phyloP scores from a whole-genome alignment of 2,888 invertebrate genomes.

The Aleiodes testaceus region DNA sequence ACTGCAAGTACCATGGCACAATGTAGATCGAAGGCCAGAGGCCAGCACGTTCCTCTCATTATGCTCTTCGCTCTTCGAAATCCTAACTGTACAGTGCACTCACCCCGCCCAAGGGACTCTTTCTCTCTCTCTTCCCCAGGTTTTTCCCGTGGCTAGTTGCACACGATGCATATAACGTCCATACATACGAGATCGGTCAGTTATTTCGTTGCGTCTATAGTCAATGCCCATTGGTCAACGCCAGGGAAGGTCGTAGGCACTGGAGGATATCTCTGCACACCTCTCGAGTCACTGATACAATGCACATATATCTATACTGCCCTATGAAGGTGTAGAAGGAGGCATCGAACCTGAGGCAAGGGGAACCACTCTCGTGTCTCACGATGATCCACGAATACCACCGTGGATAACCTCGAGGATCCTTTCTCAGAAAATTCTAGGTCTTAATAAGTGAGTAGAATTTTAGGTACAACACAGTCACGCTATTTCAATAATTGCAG shows the following conservation, averaged over 20 bases:
- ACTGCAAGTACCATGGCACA: conserved; percentile 26
- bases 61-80: conserved; percentile 62
- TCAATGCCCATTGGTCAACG: conserved; percentile 16
- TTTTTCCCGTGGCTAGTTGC: conserved; percentile 1
- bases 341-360: not conserved
- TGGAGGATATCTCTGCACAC: conserved; percentile 22
- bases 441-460: conserved; percentile 60
- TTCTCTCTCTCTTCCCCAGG: too few species aligned
- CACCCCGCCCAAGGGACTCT: conserved; percentile 65
- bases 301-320: not conserved
- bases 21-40: conserved; percentile 60
- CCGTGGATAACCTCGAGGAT: conserved; percentile 55
- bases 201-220: conserved; percentile 28
- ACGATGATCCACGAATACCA: conserved; percentile 53
- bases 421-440: conserved; percentile 57
- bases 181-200: conserved; percentile 29
- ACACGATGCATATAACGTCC: conserved; percentile 18
- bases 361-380: conserved; percentile 20
- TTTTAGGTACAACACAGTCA: conserved; percentile 33
- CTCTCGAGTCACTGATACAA: not conserved
- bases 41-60: conserved; percentile 69
- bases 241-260: not conserved
- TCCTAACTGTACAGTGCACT: conserved; percentile 67
- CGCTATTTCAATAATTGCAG: not conserved
- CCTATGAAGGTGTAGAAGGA: not conserved